Conservation (phyloP, 2,797 vertebrate genomes). For the Carcharodon carcharias region DNA sequence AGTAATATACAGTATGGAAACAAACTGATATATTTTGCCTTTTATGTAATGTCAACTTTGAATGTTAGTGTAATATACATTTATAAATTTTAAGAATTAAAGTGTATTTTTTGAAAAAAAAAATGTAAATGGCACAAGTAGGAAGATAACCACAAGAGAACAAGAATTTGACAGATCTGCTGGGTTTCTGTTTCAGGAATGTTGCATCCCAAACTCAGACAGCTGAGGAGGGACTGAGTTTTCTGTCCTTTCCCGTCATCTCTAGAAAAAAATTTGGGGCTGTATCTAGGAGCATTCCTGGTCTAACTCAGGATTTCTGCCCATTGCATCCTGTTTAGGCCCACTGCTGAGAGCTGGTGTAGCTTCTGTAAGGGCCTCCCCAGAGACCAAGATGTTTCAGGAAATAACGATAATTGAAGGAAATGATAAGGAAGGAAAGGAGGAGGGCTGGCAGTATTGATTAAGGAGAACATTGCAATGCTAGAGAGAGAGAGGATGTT, state of each 20-base stretch:
- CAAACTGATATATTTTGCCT: too few species aligned
- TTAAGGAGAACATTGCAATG: too few species aligned
- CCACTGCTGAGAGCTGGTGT: background rate
- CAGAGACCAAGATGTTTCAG: background rate
- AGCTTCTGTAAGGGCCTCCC: background rate
- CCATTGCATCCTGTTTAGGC: background rate
- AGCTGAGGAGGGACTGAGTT: background rate
- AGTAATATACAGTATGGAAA: too few species aligned
- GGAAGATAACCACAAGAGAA: background rate
- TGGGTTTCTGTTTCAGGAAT: background rate
- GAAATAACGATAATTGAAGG: background rate
- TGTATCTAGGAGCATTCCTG: background rate
- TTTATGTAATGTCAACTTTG: too few species aligned
- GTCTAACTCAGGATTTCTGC: background rate
- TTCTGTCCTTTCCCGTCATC: background rate
- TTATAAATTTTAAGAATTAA: too few species aligned
- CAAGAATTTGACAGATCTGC: background rate
- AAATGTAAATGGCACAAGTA: too few species aligned
- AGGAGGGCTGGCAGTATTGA: too few species aligned
- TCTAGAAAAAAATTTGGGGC: background rate
- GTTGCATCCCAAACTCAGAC: background rate
- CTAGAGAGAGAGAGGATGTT: too few species aligned
- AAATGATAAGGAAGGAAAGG: too few species aligned
- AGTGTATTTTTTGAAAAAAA: too few species aligned
- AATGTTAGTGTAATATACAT: too few species aligned